A percentile compares a stretch with the other conserved stretches of the same genome.
phyloP scores from a whole-genome alignment of 35 echinoderm and acorn worm species.

The Lytechinus variegatus region DNA sequence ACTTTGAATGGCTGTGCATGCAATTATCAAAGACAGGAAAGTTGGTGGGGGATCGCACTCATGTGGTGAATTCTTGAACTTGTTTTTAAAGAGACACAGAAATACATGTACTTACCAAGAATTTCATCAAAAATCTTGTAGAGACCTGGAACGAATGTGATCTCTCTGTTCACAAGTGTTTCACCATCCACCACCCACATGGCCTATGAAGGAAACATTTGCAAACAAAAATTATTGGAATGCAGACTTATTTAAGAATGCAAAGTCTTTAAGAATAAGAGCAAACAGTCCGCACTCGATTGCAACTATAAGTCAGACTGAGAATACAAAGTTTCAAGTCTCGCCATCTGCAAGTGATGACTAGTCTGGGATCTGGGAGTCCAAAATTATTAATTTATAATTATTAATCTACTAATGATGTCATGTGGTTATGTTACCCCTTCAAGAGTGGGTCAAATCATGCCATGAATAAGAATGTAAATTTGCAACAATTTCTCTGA shows the following conservation, averaged over 20 bases:
- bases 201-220: constrained; percentile 41
- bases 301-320: not conserved
- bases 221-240: not conserved
- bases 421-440: not conserved
- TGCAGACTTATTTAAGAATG: not conserved
- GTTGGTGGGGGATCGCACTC: too few species aligned
- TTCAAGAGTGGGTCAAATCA: too few species aligned
- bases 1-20: too few species aligned
- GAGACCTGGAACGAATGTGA: constrained; percentile 81
- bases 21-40: too few species aligned
- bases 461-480: too few species aligned
- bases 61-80: not conserved
- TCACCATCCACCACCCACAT: constrained; percentile 84
- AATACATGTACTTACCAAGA: constrained; percentile 70
- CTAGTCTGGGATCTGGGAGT: too few species aligned
- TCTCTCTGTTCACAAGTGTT: constrained; percentile 66
- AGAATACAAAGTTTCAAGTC: not conserved
- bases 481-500: too few species aligned
- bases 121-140: constrained; percentile 97
- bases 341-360: not conserved
- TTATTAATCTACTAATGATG: not conserved
- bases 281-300: not conserved
- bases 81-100: not conserved
- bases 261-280: too few species aligned
- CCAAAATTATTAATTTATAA: too few species aligned